Evolutionary conservation across 2,888 invertebrate species (phyloP), one percentile per base, ranked within the genome.

Genomic region (Dimorphilus gyrociliatus): DNA sequence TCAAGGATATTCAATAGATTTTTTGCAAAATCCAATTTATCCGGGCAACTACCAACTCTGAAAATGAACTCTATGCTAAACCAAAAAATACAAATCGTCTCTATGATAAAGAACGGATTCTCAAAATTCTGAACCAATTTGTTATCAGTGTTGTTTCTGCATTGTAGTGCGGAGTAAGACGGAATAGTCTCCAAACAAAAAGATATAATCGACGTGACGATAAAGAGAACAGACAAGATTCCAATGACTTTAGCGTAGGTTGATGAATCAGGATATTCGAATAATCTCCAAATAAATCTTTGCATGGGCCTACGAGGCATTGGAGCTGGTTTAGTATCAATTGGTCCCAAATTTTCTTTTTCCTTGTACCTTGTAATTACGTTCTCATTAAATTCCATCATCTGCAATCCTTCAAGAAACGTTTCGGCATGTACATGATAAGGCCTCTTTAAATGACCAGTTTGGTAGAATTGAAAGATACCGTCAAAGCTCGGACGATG

Each of bases 101-200:
- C 60, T 6, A 53, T 41, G 3, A 58, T 36, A 39, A 55, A 56
- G 34, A 60, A 44, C 2, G 53, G 49, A 16, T 45, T 40, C 1
- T 15, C 13, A 29, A 41, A 47, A 30, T 51, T 45, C 6, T 44
- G 45, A 13, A 36, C 28, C 16, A 29, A 27, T 1, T 15, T 13
- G 16, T 17, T 17, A 18, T n/a, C 8, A 13, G 42, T 42, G 2
- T 34, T 30, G 26, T 44, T 43, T 5, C 29, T 28, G 32, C 53
- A 55, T 16, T 43, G 40, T 4, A 30, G 34, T 16, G 40, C 36
- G 7, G 44, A 38, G 35, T 57, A 52, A 19, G 41, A 40, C 3
- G 66, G 66, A n/a, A 66, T 44, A 2, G 66, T 67, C 39, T 67
- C 66, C 35, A 63, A 42, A 35, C 66, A 66, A 42, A 65, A 65